Base-by-base conservation (phyloP, 2,113 vertebrate species). In the Vombatus ursinus region DNA sequence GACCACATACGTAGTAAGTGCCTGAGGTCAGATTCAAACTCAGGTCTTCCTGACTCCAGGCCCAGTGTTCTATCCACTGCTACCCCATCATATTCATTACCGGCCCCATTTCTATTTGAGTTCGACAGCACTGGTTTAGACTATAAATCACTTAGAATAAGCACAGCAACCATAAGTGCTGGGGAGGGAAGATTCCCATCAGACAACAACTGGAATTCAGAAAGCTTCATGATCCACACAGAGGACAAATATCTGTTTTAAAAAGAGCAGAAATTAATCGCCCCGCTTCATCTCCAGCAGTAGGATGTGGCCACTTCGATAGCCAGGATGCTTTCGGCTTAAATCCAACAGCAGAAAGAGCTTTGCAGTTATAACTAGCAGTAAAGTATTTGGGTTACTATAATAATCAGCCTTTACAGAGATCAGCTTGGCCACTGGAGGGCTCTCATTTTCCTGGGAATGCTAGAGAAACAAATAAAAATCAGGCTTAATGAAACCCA, bases 401-500 rank as follows among this genome's bases (percentile, higher is more conserved):
- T 11, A n/a, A 90, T 51, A 52, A 68, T 91, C 37, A 94, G 91
- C 92, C 54, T 96, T 68, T 97, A 92, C 94, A 96, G 92, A 95
- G 95, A 96, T 96, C 90, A 93, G 2, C 16, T 96, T 95, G 93
- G 93, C 96, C 97, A 97, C 97, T 97, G 50, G 97, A 96, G 96
- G 97, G 96, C 96, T 91, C 95, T 95, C 94, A 68, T 26, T 24
- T 93, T 94, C 94, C 91, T 24, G 10, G 22, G 94, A 93, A 84
- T 47, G 14, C 90, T 94, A 57, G 28, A 25, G 44, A 91, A 95
- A 93, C 50, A 44, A 77, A 84, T 84, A 23, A 84, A 84, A 84
- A 84, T 84, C 37, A 44, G 22, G 53, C 26, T 94, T 49, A 1
- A 52, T 90, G 84, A 93, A 97, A 96, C 96, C 89, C 95, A 93